Evolutionary conservation across 2,797 vertebrate species (phyloP).

Genomic region (Nyctibius grandis): DNA sequence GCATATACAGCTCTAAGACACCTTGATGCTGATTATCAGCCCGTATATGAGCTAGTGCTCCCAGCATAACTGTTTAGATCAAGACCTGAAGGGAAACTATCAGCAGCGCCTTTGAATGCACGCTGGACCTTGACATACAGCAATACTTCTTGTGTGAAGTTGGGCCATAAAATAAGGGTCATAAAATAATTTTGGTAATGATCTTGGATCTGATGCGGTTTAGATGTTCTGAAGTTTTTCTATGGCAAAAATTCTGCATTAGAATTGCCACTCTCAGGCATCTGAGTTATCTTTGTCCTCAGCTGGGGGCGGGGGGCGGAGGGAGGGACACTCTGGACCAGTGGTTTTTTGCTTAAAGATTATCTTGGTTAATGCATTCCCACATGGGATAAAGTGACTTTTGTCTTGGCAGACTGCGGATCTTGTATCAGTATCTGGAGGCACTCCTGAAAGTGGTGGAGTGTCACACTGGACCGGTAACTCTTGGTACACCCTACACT

Average conservation of each 20-base stretch:
- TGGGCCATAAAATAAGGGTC: too few relatives aligned
- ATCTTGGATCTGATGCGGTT: not conserved
- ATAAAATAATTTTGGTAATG: not conserved
- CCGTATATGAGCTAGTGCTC: rapidly evolving
- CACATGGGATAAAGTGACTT: not conserved
- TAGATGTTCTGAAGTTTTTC: not conserved
- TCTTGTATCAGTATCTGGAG: not conserved
- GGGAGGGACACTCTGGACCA: not conserved
- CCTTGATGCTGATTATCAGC: not conserved
- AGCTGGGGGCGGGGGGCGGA: not conserved
- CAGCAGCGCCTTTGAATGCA: not conserved
- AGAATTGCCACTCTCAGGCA: rapidly evolving
- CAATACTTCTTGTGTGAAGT: not conserved
- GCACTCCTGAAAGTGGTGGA: not conserved
- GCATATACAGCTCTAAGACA: not conserved
- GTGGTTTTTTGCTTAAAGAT: not conserved
- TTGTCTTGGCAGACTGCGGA: not conserved
- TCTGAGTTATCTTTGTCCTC: not conserved
- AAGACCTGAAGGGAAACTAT: not conserved
- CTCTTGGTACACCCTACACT: not conserved
- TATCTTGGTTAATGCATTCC: not conserved
- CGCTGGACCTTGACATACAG: not conserved
- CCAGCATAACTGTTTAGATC: not conserved
- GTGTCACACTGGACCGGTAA: not conserved
- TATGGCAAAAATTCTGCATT: not conserved